phyloP scores from a whole-genome alignment of 2,888 invertebrate species.

The Philaethria dido region DNA sequence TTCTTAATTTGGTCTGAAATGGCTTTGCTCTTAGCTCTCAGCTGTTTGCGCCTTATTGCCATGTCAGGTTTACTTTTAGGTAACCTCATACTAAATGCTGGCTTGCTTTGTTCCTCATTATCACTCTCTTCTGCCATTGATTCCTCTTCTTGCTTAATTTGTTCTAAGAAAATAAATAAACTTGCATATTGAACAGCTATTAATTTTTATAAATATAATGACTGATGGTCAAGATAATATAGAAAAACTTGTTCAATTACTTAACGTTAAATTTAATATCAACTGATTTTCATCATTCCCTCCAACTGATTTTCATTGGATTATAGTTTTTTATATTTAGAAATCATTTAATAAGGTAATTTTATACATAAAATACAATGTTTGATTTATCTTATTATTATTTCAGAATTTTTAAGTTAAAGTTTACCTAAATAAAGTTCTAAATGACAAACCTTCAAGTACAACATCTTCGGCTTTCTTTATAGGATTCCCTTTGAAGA shows the following conservation, averaged over 20 bases:
- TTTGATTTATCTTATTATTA: too few relatives aligned
- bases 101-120: conserved; percentile 51
- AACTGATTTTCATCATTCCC: too few relatives aligned
- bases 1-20: conserved; percentile 79
- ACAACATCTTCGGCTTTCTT: conserved; percentile 80
- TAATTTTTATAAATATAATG: too few relatives aligned
- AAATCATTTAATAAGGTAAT: too few relatives aligned
- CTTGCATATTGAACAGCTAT: background rate
- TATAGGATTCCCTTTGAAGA: conserved; percentile 86
- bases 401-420: background rate
- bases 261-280: too few relatives aligned
- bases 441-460: conserved; percentile 62
- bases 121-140: conserved; percentile 50
- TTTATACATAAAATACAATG: too few relatives aligned
- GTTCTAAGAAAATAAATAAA: conserved; percentile 59
- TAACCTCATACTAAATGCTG: conserved; percentile 58
- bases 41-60: conserved; percentile 76
- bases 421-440: background rate
- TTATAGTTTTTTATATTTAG: too few relatives aligned
- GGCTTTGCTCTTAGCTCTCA: conserved; percentile 74
- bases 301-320: too few relatives aligned
- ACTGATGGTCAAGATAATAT: too few relatives aligned
- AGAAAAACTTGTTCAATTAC: too few relatives aligned
- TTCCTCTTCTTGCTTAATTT: conserved; percentile 56
- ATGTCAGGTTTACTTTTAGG: conserved; percentile 69